phyloP scores from a whole-genome alignment of 2,888 invertebrate species.

The Pterostichus niger region DNA sequence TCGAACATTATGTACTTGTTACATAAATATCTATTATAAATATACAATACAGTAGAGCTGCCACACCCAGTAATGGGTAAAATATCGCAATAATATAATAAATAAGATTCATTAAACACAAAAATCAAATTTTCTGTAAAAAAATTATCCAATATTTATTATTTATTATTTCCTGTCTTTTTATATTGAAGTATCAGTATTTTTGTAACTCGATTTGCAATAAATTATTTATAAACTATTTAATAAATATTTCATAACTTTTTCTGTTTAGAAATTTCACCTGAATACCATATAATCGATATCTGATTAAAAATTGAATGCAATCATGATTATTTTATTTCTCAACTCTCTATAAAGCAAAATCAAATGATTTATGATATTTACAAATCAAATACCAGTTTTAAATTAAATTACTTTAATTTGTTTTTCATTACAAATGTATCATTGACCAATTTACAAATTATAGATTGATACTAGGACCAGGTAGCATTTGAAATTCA shows the following conservation, averaged over 20 bases:
- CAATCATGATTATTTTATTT: slow-evolving; percentile 34
- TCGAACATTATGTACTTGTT: too few relatives aligned
- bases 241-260: slow-evolving; percentile 4
- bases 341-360: slow-evolving; percentile 3
- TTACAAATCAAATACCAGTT: slow-evolving; percentile 22
- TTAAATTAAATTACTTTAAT: slow-evolving; percentile 33
- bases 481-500: slow-evolving; percentile 21
- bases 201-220: too few relatives aligned
- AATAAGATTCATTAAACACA: too few relatives aligned
- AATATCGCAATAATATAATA: too few relatives aligned
- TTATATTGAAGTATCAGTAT: too few relatives aligned
- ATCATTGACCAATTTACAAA: slow-evolving; percentile 30
- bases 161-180: too few relatives aligned
- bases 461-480: background rate
- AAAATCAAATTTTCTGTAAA: too few relatives aligned
- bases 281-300: slow-evolving; percentile 9
- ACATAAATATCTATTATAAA: too few relatives aligned
- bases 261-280: slow-evolving; percentile 19
- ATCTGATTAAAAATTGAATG: slow-evolving; percentile 26
- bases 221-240: background rate
- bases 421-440: slow-evolving; percentile 21
- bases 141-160: too few relatives aligned
- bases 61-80: too few relatives aligned
- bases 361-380: slow-evolving; percentile 35
- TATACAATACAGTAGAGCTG: too few relatives aligned